Conservation (phyloP, 2,113 vertebrate genomes). For the Phocoena phocoena region DNA sequence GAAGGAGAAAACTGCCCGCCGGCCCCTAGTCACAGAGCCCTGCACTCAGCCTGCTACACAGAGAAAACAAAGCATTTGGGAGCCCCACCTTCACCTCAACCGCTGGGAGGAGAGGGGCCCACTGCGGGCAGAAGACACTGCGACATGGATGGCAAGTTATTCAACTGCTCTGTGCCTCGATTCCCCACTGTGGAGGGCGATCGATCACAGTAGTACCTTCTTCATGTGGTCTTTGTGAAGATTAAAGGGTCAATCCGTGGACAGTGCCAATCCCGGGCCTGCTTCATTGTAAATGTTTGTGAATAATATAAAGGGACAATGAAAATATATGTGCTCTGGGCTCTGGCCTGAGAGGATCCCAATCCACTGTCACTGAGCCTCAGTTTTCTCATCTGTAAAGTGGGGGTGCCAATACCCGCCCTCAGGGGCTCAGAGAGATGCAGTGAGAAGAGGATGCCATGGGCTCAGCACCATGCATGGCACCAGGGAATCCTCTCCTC, state of each 20-base stretch:
- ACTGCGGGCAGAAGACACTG: not conserved
- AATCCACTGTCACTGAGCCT: not conserved
- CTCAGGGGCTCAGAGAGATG: not conserved
- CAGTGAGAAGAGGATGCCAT: not conserved
- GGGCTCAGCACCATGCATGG: not conserved
- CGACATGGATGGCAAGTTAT: rapidly evolving
- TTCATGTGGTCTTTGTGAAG: rapidly evolving
- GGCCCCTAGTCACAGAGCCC: not conserved
- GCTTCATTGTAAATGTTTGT: not conserved
- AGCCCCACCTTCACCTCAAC: not conserved
- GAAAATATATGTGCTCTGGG: not conserved
- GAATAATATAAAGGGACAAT: not conserved
- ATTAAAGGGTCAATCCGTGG: rapidly evolving
- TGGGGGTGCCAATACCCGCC: no score
- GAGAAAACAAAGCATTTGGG: not conserved
- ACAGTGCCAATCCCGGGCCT: not conserved
- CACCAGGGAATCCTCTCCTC: not conserved
- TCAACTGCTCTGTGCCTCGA: not conserved
- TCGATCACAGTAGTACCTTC: not conserved
- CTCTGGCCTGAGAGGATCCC: not conserved
- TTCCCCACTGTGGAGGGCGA: not conserved
- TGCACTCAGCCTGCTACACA: not conserved
- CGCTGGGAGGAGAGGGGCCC: not conserved
- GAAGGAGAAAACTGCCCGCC: not conserved
- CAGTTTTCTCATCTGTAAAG: not conserved